Percentiles rank a stretch among this genome's conserved stretches.
Evolutionary conservation across 1,140 invertebrate species (phyloP).

Genomic region (Chymomyza costata): DNA sequence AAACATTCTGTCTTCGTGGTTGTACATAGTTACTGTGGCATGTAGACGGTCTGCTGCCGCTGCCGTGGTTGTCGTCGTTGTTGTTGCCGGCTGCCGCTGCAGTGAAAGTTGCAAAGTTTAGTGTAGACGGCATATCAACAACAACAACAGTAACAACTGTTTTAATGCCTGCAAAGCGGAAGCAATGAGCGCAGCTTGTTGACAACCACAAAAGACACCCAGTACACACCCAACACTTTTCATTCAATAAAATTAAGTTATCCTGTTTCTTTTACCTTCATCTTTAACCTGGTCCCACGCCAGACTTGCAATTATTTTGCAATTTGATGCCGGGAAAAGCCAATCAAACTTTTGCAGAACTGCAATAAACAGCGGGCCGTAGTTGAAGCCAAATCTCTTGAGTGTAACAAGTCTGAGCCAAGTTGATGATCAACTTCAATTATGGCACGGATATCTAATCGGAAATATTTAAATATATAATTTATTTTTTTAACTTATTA

Average conservation of each 20-base stretch:
- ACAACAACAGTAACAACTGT: too few species aligned
- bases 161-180: too few species aligned
- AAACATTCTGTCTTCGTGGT: conserved; percentile 63
- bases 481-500: too few species aligned
- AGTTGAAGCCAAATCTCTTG: conserved; percentile 42
- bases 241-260: conserved; percentile 65
- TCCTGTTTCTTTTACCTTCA: conserved; percentile 16
- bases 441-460: too few species aligned
- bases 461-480: too few species aligned
- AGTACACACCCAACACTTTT: conserved; percentile 42
- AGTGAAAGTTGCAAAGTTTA: conserved; percentile 23
- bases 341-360: conserved; percentile 60
- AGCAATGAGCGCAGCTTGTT: conserved; percentile 17
- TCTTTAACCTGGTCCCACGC: not conserved
- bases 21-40: not conserved
- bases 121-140: conserved; percentile 13
- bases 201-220: conserved; percentile 24
- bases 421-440: too few species aligned
- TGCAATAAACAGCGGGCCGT: conserved; percentile 61
- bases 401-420: too few species aligned
- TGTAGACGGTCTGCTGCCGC: not conserved
- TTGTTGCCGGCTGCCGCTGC: conserved; percentile 23
- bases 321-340: conserved; percentile 60
- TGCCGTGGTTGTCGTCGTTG: conserved; percentile 8
- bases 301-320: conserved; percentile 54